Percentiles rank a stretch among this genome's conserved stretches.
Conservation (phyloP, 2,888 invertebrate species). For the Ceramica pisi region DNA sequence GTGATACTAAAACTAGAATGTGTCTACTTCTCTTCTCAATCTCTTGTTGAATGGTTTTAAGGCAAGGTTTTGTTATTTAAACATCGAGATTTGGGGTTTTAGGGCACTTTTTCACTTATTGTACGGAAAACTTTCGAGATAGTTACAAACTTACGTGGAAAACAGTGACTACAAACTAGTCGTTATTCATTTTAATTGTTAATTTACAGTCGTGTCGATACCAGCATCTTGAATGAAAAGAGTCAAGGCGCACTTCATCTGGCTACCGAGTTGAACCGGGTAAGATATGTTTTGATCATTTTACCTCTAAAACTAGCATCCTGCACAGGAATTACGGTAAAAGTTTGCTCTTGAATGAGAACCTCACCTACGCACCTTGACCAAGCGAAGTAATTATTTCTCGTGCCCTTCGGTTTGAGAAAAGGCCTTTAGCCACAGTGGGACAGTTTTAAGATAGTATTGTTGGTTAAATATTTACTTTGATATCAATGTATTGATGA, state of each 20-base stretch:
- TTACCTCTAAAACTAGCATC: not conserved
- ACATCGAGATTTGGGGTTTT: too few species aligned
- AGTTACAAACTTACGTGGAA: too few species aligned
- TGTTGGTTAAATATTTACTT: not conserved
- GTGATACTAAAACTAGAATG: too few species aligned
- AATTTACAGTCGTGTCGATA: slow-evolving; percentile 93
- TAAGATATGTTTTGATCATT: slow-evolving; percentile 51
- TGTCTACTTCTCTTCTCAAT: too few species aligned
- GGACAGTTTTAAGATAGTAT: not conserved
- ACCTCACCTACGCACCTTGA: not conserved
- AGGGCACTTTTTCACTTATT: too few species aligned
- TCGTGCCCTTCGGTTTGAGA: not conserved
- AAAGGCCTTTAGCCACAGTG: not conserved
- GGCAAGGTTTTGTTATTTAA: too few species aligned
- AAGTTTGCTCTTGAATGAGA: not conserved
- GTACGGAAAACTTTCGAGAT: too few species aligned
- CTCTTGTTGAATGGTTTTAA: too few species aligned
- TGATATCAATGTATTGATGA: too few species aligned
- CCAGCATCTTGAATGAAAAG: slow-evolving; percentile 93
- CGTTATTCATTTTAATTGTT: not conserved
- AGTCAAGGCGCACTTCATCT: slow-evolving; percentile 95
- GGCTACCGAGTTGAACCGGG: slow-evolving; percentile 94
- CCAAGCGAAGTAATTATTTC: not conserved
- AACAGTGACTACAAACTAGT: too few species aligned
- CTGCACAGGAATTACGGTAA: too few species aligned